phyloP scores from a whole-genome alignment of 2,888 invertebrate species.

The Sarcophaga rosellei region DNA sequence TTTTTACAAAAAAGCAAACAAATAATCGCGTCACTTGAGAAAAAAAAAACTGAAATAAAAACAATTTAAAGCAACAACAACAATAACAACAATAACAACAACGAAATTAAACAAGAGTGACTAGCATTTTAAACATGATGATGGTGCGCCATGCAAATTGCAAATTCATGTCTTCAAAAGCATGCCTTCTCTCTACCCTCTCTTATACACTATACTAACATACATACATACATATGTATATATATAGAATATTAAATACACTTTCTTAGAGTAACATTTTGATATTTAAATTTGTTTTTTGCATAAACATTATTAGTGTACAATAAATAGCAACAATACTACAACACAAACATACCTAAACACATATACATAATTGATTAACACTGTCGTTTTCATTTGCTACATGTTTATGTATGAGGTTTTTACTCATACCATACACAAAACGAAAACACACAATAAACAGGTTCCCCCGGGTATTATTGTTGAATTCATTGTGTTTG shows the following conservation, averaged over 20 bases:
- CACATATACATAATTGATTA: constrained; percentile 59
- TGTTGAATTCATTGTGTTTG: constrained; percentile 15
- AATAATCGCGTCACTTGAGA: constrained; percentile 29
- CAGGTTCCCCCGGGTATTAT: constrained; percentile 24
- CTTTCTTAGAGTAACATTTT: constrained; percentile 29
- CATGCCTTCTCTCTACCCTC: not conserved
- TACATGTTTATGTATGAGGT: not conserved
- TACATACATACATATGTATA: too few relatives aligned
- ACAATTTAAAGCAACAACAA: not conserved
- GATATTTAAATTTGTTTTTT: constrained; percentile 40
- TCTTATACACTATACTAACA: not conserved
- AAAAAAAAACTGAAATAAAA: not conserved
- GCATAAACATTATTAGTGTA: constrained; percentile 2
- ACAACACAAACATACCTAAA: not conserved
- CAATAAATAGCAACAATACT: constrained; percentile 15
- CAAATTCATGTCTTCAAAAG: constrained; percentile 29
- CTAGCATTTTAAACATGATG: constrained; percentile 25
- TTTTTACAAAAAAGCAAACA: not conserved
- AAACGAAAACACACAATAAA: constrained; percentile 6
- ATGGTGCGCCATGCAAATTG: constrained; percentile 21
- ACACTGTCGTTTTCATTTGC: constrained; percentile 70
- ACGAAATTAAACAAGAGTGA: constrained; percentile 12
- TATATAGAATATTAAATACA: not conserved
- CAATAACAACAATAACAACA: not conserved
- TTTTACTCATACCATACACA: constrained; percentile 16